These are phyloP conservation scores for Pasiphila rectangulata DNA, from an alignment of 2,888 invertebrate species.

Conservation along the genomic window DNA sequence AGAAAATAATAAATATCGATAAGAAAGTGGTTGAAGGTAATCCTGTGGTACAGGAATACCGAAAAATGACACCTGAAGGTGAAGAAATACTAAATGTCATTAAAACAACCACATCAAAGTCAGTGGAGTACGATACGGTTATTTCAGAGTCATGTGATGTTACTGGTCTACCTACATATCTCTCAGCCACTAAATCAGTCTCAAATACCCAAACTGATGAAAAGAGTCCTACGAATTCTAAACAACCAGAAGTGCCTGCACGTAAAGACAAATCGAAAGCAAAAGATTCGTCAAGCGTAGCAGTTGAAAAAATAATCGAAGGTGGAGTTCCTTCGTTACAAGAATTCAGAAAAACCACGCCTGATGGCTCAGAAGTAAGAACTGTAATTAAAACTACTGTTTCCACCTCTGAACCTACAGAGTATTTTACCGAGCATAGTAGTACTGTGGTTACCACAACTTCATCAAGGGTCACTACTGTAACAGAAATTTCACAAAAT, in stretches of 20 bases:
- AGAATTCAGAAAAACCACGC: conserved; percentile 41
- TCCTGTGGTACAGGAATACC: conserved; percentile 46
- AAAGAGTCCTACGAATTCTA: conserved; percentile 1
- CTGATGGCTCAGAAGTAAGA: conserved; percentile 49
- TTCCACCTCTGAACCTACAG: conserved; percentile 50
- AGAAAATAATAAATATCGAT: conserved; percentile 28
- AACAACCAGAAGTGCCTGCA: conserved; percentile 4
- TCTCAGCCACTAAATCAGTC: conserved; percentile 1
- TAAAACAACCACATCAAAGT: conserved; percentile 50
- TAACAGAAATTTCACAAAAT: conserved; percentile 55
- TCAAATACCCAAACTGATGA: not conserved
- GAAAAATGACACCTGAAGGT: conserved; percentile 41
- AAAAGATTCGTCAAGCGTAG: conserved; percentile 6
- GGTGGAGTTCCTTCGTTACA: conserved; percentile 27
- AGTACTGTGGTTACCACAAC: conserved; percentile 54
- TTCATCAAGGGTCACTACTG: conserved; percentile 59
- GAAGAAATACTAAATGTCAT: conserved; percentile 49
- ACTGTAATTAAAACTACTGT: conserved; percentile 47
- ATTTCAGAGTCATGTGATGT: conserved; percentile 27
- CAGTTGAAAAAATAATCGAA: conserved; percentile 9
- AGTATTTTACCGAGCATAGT: conserved; percentile 53
- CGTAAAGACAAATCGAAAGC: conserved; percentile 3
- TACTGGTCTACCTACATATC: conserved; percentile 17
- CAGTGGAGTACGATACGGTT: conserved; percentile 41
- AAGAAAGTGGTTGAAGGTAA: conserved; percentile 38